Evolutionary conservation across 2,797 vertebrate genomes (phyloP), one percentile per base, ranked within the genome.

Genomic region (Pangasius djambal): DNA sequence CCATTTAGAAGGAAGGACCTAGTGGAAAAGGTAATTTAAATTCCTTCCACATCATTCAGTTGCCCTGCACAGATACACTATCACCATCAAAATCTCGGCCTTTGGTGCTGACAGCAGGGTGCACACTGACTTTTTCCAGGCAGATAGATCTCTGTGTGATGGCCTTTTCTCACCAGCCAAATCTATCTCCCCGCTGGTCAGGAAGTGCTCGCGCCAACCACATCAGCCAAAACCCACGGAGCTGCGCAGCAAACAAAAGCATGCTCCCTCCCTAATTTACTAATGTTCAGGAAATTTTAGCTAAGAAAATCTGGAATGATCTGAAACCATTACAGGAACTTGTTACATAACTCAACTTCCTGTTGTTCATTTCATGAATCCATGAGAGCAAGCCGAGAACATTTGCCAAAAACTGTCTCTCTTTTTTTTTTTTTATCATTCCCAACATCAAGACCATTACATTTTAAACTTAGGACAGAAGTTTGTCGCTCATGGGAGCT

Each of bases 71-170:
- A 89, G 91, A 89, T 88, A 61, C 25, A 63, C 85, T 75, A 90
- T 89, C 50, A 13, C 59, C 55, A 63, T 74, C 34, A 61, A 90
- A 86, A 90, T 89, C 85, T 90, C 65, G 88, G 89, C 89, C 89
- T 91, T 91, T 91, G 87, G 37, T 28, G 65, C 61, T 87, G 85
- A 91, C 89, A 89, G 92, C 85, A 79, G 86, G 79, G 59, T 65
- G 72, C 63, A 28, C 48, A 25, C 61, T 89, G 86, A 87, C 79
- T 90, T 90, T 91, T 90, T 89, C 50, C 82, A 79, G 59, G 57
- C 78, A 61, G 82, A 72, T 72, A 78, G 87, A 89, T 85, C 87
- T 83, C 67, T 20, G 59, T 79, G 85, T 57, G 89, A 85, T 57
- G 87, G 85, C 89, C 78, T 89, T 90, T 89, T 70, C 90, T 75